These are phyloP conservation scores for Manacus vitellinus DNA, from an alignment of 2,113 vertebrate genomes.

Conservation along the genomic window DNA sequence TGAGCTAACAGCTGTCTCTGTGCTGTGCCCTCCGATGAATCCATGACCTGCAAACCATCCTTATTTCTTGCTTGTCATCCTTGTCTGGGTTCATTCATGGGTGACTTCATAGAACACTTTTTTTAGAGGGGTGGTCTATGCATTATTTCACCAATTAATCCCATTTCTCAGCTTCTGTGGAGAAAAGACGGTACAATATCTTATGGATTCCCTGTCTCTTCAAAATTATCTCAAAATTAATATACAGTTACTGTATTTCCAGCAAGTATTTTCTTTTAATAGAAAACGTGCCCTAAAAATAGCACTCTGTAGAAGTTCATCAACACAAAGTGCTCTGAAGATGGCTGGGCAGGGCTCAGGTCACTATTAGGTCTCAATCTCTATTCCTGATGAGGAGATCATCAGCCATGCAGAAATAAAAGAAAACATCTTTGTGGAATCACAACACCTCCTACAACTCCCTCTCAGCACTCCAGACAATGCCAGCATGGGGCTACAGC, in stretches of 20 bases:
- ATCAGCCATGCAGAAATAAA: not conserved
- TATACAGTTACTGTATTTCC: not conserved
- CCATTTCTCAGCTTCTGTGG: not conserved
- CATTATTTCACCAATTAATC: not conserved
- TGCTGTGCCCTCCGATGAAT: not conserved
- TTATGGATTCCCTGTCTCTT: rapidly evolving
- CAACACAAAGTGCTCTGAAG: not conserved
- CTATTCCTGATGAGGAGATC: rapidly evolving
- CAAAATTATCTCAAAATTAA: not conserved
- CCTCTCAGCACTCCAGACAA: not conserved
- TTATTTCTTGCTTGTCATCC: not conserved
- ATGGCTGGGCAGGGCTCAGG: not conserved
- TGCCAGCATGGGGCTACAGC: not conserved
- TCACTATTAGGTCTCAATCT: not conserved
- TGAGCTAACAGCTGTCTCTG: not conserved
- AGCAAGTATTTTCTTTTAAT: not conserved
- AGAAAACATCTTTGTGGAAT: not conserved
- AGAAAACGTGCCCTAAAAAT: not conserved
- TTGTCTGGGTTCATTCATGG: not conserved
- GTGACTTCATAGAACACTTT: not conserved
- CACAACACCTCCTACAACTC: not conserved
- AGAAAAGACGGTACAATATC: not conserved
- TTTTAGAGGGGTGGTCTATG: not conserved
- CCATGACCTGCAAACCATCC: not conserved
- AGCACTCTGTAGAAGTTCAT: not conserved